Evolutionary conservation across 2,888 invertebrate genomes (phyloP).

Genomic region (Linnaemya vulpina): DNA sequence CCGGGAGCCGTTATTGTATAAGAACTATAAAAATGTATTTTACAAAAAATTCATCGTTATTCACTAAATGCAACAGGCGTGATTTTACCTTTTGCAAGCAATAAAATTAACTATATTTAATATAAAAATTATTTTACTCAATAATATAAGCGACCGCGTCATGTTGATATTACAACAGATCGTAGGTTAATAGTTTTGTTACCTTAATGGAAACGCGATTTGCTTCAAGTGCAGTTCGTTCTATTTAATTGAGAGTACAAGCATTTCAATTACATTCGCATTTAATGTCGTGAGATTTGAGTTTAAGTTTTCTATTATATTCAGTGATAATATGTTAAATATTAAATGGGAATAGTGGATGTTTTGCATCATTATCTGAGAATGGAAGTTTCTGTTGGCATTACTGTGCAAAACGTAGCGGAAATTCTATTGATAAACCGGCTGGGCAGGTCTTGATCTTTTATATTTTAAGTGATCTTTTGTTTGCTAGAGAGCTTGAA

Average conservation of each 20-base stretch:
- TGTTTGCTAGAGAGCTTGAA: too few species aligned
- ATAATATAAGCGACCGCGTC: neutral
- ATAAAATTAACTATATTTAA: neutral
- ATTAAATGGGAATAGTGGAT: neutral
- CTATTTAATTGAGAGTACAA: neutral
- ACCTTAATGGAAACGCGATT: neutral
- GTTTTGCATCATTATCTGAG: neutral
- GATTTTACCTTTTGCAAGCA: neutral
- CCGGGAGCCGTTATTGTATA: conserved; percentile 34
- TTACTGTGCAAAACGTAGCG: neutral
- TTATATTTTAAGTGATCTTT: too few species aligned
- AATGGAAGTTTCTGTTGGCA: neutral
- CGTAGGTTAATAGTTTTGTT: neutral
- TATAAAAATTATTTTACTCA: neutral
- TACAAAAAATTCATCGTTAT: neutral
- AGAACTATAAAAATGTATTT: conserved; percentile 1
- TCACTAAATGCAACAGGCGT: neutral
- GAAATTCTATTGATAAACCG: too few species aligned
- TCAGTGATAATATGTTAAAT: neutral
- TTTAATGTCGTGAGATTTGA: neutral
- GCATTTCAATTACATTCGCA: neutral
- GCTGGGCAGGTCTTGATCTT: neutral
- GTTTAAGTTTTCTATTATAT: neutral
- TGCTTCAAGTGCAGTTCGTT: neutral
- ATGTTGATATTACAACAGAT: neutral